These are phyloP conservation scores for Polia nebulosa DNA, from an alignment of 2,888 invertebrate species.

Conservation along the genomic window DNA sequence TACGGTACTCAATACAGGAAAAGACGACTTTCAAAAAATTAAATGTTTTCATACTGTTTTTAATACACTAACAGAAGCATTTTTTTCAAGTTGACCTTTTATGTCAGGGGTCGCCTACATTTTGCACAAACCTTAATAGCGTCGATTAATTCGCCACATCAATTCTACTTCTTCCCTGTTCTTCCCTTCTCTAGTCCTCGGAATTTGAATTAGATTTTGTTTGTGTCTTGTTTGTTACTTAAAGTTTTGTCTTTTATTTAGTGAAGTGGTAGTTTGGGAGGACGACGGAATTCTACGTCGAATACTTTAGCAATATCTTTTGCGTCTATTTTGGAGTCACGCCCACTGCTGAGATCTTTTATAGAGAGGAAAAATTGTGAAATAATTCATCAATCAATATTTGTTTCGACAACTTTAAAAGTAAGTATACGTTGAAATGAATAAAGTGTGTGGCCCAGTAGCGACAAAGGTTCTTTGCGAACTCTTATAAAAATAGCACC, in stretches of 20 bases:
- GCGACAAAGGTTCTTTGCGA: neutral
- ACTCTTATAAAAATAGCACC: slow-evolving; percentile 13
- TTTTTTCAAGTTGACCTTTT: slow-evolving; percentile 63
- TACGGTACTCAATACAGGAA: neutral
- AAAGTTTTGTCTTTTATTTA: slow-evolving; percentile 41
- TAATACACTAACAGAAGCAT: neutral
- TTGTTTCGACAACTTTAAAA: slow-evolving; percentile 17
- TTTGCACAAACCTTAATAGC: slow-evolving; percentile 68
- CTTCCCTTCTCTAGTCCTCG: slow-evolving; percentile 54
- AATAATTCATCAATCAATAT: slow-evolving; percentile 10
- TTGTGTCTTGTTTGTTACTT: slow-evolving; percentile 56
- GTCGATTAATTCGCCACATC: slow-evolving; percentile 76
- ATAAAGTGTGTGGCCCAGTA: slow-evolving; percentile 10
- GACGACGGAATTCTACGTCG: slow-evolving; percentile 9
- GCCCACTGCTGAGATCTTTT: neutral
- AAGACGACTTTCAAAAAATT: neutral
- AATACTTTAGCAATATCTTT: slow-evolving; percentile 4
- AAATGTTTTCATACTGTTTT: neutral
- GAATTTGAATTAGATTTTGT: slow-evolving; percentile 59
- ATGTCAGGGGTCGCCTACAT: slow-evolving; percentile 71
- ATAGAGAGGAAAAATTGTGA: neutral
- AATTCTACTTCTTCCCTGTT: slow-evolving; percentile 70
- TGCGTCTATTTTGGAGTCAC: neutral
- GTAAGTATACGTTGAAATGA: slow-evolving; percentile 1
- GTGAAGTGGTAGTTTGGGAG: slow-evolving; percentile 30